phyloP scores from a whole-genome alignment of 2,888 invertebrate species.

The Platycnemis pennipes region DNA sequence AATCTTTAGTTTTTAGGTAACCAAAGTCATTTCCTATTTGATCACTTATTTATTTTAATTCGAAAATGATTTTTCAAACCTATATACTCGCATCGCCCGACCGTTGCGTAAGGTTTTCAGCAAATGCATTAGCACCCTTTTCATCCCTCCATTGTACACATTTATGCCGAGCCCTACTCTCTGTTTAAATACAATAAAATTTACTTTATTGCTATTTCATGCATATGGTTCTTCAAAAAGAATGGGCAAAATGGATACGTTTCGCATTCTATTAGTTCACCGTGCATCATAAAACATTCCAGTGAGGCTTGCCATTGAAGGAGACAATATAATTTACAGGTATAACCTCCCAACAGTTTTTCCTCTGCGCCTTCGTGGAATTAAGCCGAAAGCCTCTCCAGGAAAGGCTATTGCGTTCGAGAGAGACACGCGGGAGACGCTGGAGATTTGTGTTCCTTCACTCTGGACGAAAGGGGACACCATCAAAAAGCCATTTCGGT shows the following conservation, averaged over 20 bases:
- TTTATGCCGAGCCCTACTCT: no score
- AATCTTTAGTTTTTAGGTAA: no score
- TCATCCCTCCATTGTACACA: no score
- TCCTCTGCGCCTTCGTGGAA: background rate
- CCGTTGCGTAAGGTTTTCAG: no score
- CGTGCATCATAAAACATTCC: background rate
- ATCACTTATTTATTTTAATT: no score
- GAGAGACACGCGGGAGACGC: background rate
- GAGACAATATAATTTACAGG: background rate
- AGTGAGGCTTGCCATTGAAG: background rate
- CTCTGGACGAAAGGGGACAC: background rate
- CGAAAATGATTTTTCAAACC: no score
- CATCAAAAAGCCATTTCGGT: constrained; percentile 22
- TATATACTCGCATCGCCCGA: no score
- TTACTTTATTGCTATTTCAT: background rate
- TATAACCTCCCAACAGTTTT: background rate
- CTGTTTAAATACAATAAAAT: no score
- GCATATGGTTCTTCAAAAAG: background rate
- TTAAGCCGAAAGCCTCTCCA: background rate
- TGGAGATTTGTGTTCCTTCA: background rate
- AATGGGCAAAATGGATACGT: no score
- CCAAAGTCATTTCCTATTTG: no score
- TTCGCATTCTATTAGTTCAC: no score
- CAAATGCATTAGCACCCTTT: no score
- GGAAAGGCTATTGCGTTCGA: background rate